These are phyloP conservation scores for Montipora capricornis DNA, from an alignment of 64 coral and sea anemone species.

Conservation along the genomic window DNA sequence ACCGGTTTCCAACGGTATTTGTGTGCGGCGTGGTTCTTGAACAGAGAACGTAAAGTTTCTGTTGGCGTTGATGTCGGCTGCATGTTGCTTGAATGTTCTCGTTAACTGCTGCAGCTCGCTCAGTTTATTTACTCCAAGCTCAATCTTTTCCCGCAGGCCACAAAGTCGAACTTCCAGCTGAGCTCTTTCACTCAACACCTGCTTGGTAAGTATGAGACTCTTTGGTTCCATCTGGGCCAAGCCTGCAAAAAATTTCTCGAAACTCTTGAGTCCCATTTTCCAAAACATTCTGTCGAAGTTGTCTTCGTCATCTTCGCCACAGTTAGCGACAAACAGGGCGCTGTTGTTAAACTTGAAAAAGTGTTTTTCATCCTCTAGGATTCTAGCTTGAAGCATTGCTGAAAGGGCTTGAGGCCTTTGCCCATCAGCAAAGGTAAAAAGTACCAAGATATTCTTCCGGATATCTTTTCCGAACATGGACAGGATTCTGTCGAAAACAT, in stretches of 20 bases:
- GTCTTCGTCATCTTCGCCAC: conserved; percentile 22
- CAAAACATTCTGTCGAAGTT: conserved; percentile 64
- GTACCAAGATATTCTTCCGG: conserved; percentile 53
- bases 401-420: conserved; percentile 62
- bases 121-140: conserved; percentile 36
- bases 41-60: conserved; percentile 51
- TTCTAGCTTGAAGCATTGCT: conserved; percentile 9
- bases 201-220: conserved; percentile 62
- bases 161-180: conserved; percentile 63
- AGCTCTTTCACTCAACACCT: conserved; percentile 61
- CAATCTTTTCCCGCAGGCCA: conserved; percentile 29
- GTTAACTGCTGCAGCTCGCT: conserved; percentile 38
- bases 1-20: not conserved
- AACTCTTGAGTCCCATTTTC: conserved; percentile 54
- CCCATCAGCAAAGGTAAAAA: conserved; percentile 66
- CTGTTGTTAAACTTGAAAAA: conserved; percentile 65
- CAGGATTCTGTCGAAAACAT: conserved; percentile 67
- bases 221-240: conserved; percentile 19
- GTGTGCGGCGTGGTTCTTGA: not conserved
- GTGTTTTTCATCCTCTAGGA: not conserved
- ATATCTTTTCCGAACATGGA: conserved; percentile 80
- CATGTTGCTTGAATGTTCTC: conserved; percentile 52
- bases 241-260: conserved; percentile 48
- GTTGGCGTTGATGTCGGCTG: conserved; percentile 55
- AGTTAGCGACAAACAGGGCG: conserved; percentile 57